Evolutionary conservation across 2,888 invertebrate genomes (phyloP).

Genomic region (Drosophila aldrichi): DNA sequence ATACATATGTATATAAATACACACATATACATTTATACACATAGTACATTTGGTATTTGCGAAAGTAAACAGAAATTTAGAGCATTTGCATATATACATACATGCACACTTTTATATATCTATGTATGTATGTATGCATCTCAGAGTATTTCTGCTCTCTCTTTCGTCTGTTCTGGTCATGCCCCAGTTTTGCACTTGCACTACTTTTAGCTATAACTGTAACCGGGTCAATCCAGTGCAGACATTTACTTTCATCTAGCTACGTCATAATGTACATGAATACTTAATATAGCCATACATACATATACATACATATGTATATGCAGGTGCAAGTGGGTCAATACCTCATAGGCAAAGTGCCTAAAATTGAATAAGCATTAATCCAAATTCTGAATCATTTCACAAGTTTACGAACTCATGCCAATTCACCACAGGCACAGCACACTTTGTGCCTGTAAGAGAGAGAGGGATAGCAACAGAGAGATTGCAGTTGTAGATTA

Average conservation of each 20-base stretch:
- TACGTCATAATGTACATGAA: conserved; percentile 32
- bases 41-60: conserved; percentile 10
- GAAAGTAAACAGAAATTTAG: conserved; percentile 15
- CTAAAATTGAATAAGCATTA: conserved; percentile 24
- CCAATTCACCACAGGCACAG: conserved; percentile 10
- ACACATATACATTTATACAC: neutral
- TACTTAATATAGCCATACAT: neutral
- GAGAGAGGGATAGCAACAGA: conserved; percentile 4
- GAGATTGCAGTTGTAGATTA: neutral
- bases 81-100: neutral
- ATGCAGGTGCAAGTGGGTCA: conserved; percentile 57
- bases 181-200: conserved; percentile 51
- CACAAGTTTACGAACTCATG: conserved; percentile 8
- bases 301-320: neutral
- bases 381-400: conserved; percentile 22
- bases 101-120: neutral
- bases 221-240: conserved; percentile 65
- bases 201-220: conserved; percentile 45
- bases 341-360: conserved; percentile 34
- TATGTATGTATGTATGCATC: neutral
- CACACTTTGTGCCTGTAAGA: neutral
- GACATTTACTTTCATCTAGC: conserved; percentile 52
- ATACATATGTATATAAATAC: neutral
- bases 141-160: neutral
- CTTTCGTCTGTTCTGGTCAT: conserved; percentile 22